A percentile compares a stretch with the other conserved stretches of the same genome.
Conservation (phyloP, 2,888 invertebrate genomes). For the Odontothrips loti region DNA sequence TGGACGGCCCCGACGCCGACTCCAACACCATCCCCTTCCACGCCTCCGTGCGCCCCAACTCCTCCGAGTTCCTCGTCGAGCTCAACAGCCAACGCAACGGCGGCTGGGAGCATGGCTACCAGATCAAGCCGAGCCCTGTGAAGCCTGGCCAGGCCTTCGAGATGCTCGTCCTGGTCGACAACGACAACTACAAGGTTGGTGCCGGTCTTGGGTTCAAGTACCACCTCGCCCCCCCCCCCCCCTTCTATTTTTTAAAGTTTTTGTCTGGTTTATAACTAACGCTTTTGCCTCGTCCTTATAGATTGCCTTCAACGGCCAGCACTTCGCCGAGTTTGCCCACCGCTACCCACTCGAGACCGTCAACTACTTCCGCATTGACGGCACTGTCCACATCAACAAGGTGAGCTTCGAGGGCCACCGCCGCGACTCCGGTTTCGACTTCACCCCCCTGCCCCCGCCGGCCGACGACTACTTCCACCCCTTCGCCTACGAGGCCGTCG, state of each 20-base stretch:
- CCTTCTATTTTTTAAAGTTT: too few relatives aligned
- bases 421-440: neutral
- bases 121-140: neutral
- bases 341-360: neutral
- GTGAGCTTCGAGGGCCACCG: conserved; percentile 21
- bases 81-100: conserved; percentile 16
- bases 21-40: conserved; percentile 14
- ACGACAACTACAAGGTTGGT: conserved; percentile 4
- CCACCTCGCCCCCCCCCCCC: too few relatives aligned
- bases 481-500: conserved; percentile 9
- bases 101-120: neutral
- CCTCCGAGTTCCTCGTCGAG: neutral
- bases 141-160: neutral
- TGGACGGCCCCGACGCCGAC: neutral
- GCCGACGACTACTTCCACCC: neutral
- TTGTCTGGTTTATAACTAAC: too few relatives aligned
- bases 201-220: neutral
- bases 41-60: neutral
- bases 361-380: neutral
- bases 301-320: conserved; percentile 11
- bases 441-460: neutral
- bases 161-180: neutral
- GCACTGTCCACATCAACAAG: neutral
- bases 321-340: neutral
- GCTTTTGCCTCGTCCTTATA: neutral